These are phyloP conservation scores for Rhynchonycteris naso DNA, from an alignment of 2,797 vertebrate genomes.

Conservation along the genomic window DNA sequence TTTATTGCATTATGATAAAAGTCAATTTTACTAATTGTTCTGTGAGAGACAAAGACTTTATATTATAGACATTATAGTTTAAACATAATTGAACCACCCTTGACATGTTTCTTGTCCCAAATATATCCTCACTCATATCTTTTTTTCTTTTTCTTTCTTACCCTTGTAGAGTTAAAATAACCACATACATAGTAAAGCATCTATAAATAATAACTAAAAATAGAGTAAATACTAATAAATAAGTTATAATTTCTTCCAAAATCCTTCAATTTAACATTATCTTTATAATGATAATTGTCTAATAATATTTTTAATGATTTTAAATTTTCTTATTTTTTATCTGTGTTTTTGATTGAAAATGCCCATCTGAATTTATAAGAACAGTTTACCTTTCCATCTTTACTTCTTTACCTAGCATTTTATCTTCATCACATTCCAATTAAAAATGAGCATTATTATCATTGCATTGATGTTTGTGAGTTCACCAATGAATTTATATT, in stretches of 20 bases:
- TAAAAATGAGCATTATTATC: not conserved
- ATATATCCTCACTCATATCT: too few species aligned
- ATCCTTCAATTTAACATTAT: not conserved
- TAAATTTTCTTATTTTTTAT: not conserved
- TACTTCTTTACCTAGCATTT: not conserved
- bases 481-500: not conserved
- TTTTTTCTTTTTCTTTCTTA: not conserved
- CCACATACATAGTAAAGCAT: not conserved
- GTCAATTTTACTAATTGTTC: not conserved
- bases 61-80: not conserved
- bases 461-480: not conserved
- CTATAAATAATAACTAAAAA: not conserved
- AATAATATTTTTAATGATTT: not conserved
- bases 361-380: not conserved
- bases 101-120: not conserved
- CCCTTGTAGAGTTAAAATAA: not conserved
- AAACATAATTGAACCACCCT: not conserved
- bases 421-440: not conserved
- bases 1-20: not conserved
- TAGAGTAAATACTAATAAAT: not conserved
- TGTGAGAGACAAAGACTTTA: not conserved
- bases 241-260: not conserved
- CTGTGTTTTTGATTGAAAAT: not conserved
- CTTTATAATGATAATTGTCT: not conserved
- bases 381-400: not conserved